A percentile compares a stretch with the other conserved stretches of the same genome.
These are phyloP conservation scores for Pholis gunnellus DNA, from an alignment of 2,113 vertebrate genomes.

Conservation along the genomic window DNA sequence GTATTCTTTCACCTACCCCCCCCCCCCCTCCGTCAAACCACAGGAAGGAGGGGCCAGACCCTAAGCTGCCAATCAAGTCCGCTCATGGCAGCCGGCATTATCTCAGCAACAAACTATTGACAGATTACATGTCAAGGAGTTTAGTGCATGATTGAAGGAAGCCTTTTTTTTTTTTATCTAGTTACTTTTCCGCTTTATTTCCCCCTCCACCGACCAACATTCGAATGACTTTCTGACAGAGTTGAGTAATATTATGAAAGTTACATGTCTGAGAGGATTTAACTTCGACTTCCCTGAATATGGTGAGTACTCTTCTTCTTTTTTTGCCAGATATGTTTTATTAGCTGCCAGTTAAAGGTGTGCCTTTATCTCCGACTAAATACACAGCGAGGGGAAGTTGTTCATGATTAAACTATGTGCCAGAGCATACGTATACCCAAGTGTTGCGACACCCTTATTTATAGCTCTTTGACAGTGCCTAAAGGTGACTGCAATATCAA, in stretches of 20 bases:
- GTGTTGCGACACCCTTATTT: constrained; percentile 85
- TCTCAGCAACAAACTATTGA: constrained; percentile 90
- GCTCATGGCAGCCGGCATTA: constrained; percentile 90
- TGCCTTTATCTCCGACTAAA: constrained; percentile 78
- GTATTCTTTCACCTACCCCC: constrained; percentile 88
- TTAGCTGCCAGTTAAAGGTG: constrained; percentile 79
- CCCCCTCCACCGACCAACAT: constrained; percentile 76
- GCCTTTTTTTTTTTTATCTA: constrained; percentile 81
- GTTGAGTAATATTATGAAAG: constrained; percentile 97
- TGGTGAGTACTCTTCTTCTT: constrained; percentile 90
- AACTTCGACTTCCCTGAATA: constrained; percentile 99
- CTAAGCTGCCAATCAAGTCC: constrained; percentile 91
- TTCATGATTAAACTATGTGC: constrained; percentile 79
- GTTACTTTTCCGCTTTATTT: constrained; percentile 81
- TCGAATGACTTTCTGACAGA: constrained; percentile 86
- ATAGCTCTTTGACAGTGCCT: constrained; percentile 81
- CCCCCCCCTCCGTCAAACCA: constrained; percentile 86
- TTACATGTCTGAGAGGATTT: constrained; percentile 99
- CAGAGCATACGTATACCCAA: constrained; percentile 66
- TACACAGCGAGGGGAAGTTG: constrained; percentile 76
- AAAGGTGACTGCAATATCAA: constrained; percentile 82
- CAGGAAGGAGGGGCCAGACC: constrained; percentile 86
- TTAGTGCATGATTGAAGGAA: constrained; percentile 89
- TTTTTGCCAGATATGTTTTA: constrained; percentile 69
- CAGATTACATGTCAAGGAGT: constrained; percentile 91